Evolutionary conservation across 2,113 vertebrate species (phyloP), one percentile per base, ranked within the genome.

Genomic region (Hiodon alosoides): DNA sequence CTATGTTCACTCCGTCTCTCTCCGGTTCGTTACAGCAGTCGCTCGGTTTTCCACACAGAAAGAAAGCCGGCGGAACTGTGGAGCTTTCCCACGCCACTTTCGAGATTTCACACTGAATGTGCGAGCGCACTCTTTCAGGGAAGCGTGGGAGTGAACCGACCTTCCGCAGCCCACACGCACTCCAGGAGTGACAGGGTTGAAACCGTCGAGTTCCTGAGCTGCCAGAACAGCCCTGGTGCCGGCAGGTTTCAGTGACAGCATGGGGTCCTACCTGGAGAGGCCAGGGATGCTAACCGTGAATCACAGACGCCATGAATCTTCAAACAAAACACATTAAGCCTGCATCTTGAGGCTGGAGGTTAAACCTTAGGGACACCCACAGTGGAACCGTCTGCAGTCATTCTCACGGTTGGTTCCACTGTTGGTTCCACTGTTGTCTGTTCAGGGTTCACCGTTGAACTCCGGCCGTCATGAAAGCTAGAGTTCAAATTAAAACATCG

Each of bases 101-200:
- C 68, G 78, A 55, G 0, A 82, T 88, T 87, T 89, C 84, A 7
- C 6, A 78, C 84, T 85, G 82, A 86, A 84, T 86, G 80, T 81
- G 64, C 78, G 78, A 81, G 78, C 81, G 81, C 82, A 69, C 70
- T 74, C 73, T 78, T 86, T 87, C 82, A 60, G 84, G 76, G 81
- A 87, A 85, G 69, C 0, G 85, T 88, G 66, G 86, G 88, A 11
- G 86, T 79, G 64, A 71, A 84, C 77, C 69, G 11, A 52, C 68
- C 68, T 16, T 54, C 7, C 51, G 51, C 68, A 11, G 8, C 68
- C 68, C 68, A 69, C 68, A 8, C 9, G 7, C n/a, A 31, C 17
- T 69, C 68, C 52, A 69, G n/a, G 2, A 5, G 16, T 16, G 6
- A 4, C 11, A 16, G 67, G 67, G 67, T 6, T 16, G 2, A 4